These are phyloP conservation scores for Pediacus dermestoides DNA, from an alignment of 2,888 invertebrate species.

Conservation along the genomic window DNA sequence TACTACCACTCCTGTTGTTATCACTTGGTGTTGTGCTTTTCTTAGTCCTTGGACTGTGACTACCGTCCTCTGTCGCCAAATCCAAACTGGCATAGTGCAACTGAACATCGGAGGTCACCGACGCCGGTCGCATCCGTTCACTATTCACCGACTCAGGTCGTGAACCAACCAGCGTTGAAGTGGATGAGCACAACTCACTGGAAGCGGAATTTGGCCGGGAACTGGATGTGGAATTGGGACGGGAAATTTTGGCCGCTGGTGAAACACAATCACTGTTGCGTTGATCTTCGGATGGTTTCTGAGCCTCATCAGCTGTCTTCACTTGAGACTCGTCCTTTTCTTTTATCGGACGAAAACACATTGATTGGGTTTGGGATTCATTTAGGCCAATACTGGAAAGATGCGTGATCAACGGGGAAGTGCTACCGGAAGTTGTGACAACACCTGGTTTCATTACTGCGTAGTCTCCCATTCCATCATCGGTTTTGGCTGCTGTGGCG, in stretches of 20 bases:
- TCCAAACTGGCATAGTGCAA: conserved; percentile 67
- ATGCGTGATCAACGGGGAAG: conserved; percentile 35
- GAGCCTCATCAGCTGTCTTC: conserved; percentile 19
- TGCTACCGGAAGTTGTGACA: conserved; percentile 20
- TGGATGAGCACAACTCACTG: conserved; percentile 43
- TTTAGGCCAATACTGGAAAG: conserved; percentile 30
- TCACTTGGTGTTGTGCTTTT: conserved; percentile 22
- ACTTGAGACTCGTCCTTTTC: conserved; percentile 24
- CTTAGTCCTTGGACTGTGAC: conserved; percentile 35
- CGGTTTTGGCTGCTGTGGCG: conserved; percentile 14
- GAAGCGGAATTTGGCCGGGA: conserved; percentile 45
- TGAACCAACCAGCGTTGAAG: conserved; percentile 44
- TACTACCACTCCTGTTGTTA: conserved; percentile 3
- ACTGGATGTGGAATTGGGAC: conserved; percentile 46
- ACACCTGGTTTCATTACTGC: conserved; percentile 50
- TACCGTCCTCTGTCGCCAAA: conserved; percentile 49
- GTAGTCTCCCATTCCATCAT: conserved; percentile 49
- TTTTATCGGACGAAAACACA: conserved; percentile 29
- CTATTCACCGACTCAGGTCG: conserved; percentile 46
- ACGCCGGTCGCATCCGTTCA: conserved; percentile 37
- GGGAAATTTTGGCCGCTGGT: conserved; percentile 36
- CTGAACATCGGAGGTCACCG: conserved; percentile 48
- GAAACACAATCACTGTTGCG: conserved; percentile 26
- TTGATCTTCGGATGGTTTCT: too few relatives aligned
- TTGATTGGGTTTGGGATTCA: conserved; percentile 26